These are phyloP conservation scores for Falco cherrug DNA, from an alignment of 2,797 vertebrate genomes.

Conservation along the genomic window DNA sequence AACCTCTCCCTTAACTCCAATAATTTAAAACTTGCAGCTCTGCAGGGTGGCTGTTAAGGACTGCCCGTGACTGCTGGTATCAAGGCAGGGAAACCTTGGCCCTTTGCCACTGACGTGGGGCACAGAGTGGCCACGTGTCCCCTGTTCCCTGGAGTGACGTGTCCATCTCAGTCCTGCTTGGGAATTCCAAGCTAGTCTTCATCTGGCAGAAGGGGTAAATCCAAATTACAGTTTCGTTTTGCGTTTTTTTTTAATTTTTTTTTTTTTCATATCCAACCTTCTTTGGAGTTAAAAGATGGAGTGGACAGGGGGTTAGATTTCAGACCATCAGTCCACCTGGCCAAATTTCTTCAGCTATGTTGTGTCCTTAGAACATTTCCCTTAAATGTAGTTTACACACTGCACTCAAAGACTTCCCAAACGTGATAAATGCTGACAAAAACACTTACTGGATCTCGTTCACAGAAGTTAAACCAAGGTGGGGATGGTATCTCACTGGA, in stretches of 20 bases:
- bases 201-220: neutral
- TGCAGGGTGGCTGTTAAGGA: neutral
- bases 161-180: neutral
- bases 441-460: neutral
- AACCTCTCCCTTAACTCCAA: neutral
- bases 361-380: neutral
- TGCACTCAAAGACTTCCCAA: neutral
- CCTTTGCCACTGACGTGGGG: neutral
- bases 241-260: no score
- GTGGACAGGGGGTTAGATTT: neutral
- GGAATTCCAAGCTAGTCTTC: neutral
- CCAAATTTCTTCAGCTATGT: neutral
- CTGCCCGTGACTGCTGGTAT: accelerated
- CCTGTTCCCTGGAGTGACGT: neutral
- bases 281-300: neutral
- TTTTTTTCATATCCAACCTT: neutral
- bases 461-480: neutral
- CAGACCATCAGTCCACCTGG: neutral
- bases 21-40: neutral
- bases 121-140: accelerated
- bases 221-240: neutral
- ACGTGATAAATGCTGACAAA: neutral
- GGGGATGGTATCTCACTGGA: accelerated
- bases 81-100: neutral
- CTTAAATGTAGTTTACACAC: neutral